Evolutionary conservation across 2,888 invertebrate genomes (phyloP), one percentile per base, ranked within the genome.

Genomic region (Harpalus rubripes): DNA sequence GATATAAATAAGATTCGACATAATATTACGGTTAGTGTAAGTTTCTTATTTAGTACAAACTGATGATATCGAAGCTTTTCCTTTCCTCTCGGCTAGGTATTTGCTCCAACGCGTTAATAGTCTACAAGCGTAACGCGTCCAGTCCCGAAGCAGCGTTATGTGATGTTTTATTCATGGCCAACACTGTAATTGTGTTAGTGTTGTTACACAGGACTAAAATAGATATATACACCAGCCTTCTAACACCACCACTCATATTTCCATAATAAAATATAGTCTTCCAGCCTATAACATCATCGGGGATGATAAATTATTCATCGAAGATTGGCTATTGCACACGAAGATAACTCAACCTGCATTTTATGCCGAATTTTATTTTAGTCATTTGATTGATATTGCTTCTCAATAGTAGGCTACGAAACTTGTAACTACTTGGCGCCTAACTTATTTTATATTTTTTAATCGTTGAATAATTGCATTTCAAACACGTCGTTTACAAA

Each of bases 171-270:
- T 68, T 68, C 68, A 68, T 68, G 15, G 63, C 63, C 63, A 26
- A 63, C 68, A 39, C 12, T 68, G 39, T 68, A 68, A 68, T 68
- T 68, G 68, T 68, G 68, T 68, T 68, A 68, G 68, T 68, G 68
- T 63, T 63, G 63, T 63, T 63, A 63, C 26, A 12, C 26, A 12
- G 39, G 68, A 68, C 39, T 68, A 68, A 68, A 68, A 68, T 68
- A 68, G 68, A 68, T n/a, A 26, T 63, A 63, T 26, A 26, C 22
- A 5, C 63, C 26, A 15, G 15, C 15, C 39, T 26, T 68, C 68
- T 68, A 68, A 68, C 68, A 68, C 65, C 65, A 65, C n/a, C n/a
- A 63, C 32, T 39, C n/a, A 68, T n/a, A 68, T 68, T 68, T 68
- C 68, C 68, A 68, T 68, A 68, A 68, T 39, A n/a, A 68, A 68